These are phyloP conservation scores for Nettapus auritus DNA, from an alignment of 2,113 vertebrate species.

Conservation along the genomic window DNA sequence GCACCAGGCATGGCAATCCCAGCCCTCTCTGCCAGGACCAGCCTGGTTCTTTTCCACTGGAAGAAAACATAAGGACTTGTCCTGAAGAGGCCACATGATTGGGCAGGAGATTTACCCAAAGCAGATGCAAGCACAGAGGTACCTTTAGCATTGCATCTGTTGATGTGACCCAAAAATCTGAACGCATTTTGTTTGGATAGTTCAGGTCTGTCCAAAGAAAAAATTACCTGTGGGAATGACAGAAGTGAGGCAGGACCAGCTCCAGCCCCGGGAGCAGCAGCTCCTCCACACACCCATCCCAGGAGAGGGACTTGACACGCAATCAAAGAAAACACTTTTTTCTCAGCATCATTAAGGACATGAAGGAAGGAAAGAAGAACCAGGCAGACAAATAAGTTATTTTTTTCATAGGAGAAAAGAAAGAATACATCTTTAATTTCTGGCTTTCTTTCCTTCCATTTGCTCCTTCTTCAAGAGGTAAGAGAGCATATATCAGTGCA, in stretches of 20 bases:
- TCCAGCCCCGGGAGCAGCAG: not conserved
- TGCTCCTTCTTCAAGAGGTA: not conserved
- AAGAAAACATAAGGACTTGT: not conserved
- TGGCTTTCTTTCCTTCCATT: conserved; percentile 11
- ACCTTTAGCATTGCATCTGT: not conserved
- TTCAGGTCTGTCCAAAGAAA: not conserved
- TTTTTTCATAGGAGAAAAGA: not conserved
- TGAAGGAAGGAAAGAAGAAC: not conserved
- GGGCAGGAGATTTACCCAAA: not conserved
- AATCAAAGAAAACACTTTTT: not conserved
- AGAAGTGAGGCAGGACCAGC: not conserved
- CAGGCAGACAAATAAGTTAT: not conserved
- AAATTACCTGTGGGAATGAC: not conserved
- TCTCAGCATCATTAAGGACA: not conserved
- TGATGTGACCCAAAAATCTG: fast-evolving
- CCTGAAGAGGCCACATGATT: not conserved
- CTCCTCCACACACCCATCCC: not conserved
- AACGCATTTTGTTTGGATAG: not conserved
- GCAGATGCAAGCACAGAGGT: not conserved
- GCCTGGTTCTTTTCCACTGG: not conserved
- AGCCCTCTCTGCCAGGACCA: not conserved
- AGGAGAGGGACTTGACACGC: not conserved
- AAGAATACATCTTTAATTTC: not conserved
- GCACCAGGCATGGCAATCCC: not conserved
- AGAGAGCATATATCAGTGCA: not conserved